Percentiles rank a stretch among this genome's conserved stretches.
Evolutionary conservation across 2,888 invertebrate genomes (phyloP).

Genomic region (Serrognathus titanus): DNA sequence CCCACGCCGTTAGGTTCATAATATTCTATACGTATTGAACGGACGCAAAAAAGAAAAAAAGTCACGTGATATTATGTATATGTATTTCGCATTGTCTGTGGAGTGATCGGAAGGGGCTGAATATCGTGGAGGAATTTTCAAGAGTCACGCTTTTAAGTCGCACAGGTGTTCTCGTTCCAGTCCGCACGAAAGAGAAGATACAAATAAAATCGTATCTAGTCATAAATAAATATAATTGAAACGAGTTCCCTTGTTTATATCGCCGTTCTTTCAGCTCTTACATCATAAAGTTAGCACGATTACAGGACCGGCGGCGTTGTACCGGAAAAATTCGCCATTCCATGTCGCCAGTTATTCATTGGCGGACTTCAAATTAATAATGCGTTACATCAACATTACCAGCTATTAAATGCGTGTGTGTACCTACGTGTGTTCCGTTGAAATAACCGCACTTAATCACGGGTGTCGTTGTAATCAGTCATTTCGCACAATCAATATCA

Average conservation of each 20-base stretch:
- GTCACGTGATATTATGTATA: slow-evolving; percentile 6
- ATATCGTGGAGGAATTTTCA: slow-evolving; percentile 26
- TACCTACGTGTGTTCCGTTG: too few species aligned
- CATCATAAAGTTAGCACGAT: slow-evolving; percentile 13
- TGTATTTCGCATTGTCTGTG: slow-evolving; percentile 13
- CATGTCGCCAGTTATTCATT: too few species aligned
- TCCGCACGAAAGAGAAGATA: slow-evolving; percentile 24
- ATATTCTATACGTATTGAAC: too few species aligned
- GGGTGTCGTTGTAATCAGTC: background rate
- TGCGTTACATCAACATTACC: too few species aligned
- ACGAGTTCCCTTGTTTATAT: slow-evolving; percentile 25
- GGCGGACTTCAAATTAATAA: too few species aligned
- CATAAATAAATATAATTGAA: slow-evolving; percentile 31
- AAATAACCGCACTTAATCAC: too few species aligned
- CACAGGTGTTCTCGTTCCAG: slow-evolving; percentile 27
- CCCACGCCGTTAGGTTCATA: too few species aligned
- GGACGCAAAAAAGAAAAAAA: too few species aligned
- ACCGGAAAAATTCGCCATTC: too few species aligned
- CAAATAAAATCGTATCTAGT: slow-evolving; percentile 25
- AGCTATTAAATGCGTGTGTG: too few species aligned
- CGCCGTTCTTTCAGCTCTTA: slow-evolving; percentile 16
- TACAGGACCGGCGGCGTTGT: background rate
- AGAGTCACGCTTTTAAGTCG: slow-evolving; percentile 29
- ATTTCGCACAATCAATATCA: background rate
- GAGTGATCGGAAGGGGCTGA: slow-evolving; percentile 18